Percentiles rank a stretch among this genome's conserved stretches.
These are phyloP conservation scores for Heteropelma amictum DNA, from an alignment of 2,888 invertebrate genomes.

Conservation along the genomic window DNA sequence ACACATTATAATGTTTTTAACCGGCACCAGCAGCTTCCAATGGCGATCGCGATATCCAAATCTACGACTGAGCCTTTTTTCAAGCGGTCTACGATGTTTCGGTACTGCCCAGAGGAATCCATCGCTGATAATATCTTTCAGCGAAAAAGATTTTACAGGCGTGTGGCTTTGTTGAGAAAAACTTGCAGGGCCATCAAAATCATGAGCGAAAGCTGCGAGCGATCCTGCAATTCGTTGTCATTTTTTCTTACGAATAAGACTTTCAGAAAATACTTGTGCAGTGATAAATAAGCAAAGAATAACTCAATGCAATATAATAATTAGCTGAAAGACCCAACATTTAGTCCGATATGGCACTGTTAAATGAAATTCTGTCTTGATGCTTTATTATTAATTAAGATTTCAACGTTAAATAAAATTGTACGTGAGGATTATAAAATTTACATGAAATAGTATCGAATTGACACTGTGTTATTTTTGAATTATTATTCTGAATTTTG, in stretches of 20 bases:
- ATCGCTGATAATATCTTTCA: constrained; percentile 85
- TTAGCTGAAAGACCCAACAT: too few species aligned
- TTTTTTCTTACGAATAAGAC: background rate
- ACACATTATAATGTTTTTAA: constrained; percentile 87
- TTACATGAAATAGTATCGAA: too few species aligned
- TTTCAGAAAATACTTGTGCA: too few species aligned
- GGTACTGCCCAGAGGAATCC: constrained; percentile 91
- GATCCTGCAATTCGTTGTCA: constrained; percentile 61
- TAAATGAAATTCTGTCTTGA: too few species aligned
- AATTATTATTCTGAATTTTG: too few species aligned
- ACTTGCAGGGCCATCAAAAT: constrained; percentile 57
- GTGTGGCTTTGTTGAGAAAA: constrained; percentile 39
- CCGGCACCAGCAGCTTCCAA: constrained; percentile 86
- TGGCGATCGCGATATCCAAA: constrained; percentile 84
- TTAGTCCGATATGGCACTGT: too few species aligned
- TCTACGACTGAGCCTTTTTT: constrained; percentile 86
- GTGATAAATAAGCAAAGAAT: background rate
- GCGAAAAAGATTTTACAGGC: constrained; percentile 76
- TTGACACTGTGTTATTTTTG: too few species aligned
- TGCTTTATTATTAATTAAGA: too few species aligned
- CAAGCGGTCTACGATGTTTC: constrained; percentile 86
- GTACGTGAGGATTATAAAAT: too few species aligned
- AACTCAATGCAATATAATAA: background rate
- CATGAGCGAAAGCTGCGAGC: constrained; percentile 69
- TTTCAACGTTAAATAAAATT: too few species aligned